Base-by-base conservation (phyloP, 1,140 invertebrate genomes). In the Limonius californicus region DNA sequence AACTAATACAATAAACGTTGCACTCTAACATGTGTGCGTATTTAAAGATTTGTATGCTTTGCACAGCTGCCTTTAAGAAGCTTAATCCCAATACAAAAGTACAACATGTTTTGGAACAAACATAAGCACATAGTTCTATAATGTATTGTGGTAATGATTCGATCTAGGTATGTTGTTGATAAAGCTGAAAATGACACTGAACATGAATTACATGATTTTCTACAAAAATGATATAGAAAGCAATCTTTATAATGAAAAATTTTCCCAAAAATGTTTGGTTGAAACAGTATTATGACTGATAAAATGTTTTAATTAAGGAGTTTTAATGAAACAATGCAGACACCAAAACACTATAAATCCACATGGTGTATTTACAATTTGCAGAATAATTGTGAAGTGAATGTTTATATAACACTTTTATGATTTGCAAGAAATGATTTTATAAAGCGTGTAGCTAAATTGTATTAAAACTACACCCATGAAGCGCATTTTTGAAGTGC, bases 41-140 rank as follows among this genome's bases (percentile, higher is more conserved):
- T n/a, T n/a, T n/a, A n/a, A n/a, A n/a, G n/a, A n/a, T n/a, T n/a
- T n/a, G n/a, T n/a, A n/a, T n/a, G n/a, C 9, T 39, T 39, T 39
- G 35, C 35, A 39, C 35, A 39, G n/a, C n/a, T 39, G n/a, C n/a
- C n/a, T 39, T 12, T 39, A 39, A 12, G n/a, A 39, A 39, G 35
- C 35, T 39, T 39, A 39, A 39, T 39, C 35, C 35, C 35, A 39
- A 39, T 39, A 39, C 35, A 39, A 39, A 39, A 39, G 35, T 39
- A 39, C 35, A 9, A 39, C 35, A 39, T 12, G 7, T 39, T 9
- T 12, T 39, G 11, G 1, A 14, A 6, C 3, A 39, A 9, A 14
- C n/a, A 39, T 14, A 39, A 39, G 23, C 23, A 27, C 23, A 27
- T 27, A 27, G 3, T 9, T 27, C 23, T 27, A 39, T 39, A 9